Percentiles rank a stretch among this genome's conserved stretches.
Conservation (phyloP, 2,113 vertebrate genomes). For the Actenoides lindsayi region DNA sequence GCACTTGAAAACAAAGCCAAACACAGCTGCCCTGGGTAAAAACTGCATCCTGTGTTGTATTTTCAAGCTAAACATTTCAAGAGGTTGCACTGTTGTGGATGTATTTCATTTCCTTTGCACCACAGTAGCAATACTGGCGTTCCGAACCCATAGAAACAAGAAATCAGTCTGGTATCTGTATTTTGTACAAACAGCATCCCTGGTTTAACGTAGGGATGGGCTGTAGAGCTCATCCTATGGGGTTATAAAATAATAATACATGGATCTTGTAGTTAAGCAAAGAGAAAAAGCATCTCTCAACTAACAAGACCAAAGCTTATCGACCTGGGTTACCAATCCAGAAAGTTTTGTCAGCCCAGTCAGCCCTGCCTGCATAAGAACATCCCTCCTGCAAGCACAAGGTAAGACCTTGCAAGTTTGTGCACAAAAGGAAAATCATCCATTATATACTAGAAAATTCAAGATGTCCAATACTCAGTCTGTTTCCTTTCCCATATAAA, state of each 20-base stretch:
- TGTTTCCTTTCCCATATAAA: not conserved
- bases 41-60: slow-evolving; percentile 15
- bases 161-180: not conserved
- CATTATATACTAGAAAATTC: not conserved
- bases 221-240: not conserved
- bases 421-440: not conserved
- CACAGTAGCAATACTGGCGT: not conserved
- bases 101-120: not conserved
- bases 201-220: not conserved
- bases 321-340: not conserved
- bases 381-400: not conserved
- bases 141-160: not conserved
- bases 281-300: not conserved
- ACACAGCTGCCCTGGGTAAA: slow-evolving; percentile 33
- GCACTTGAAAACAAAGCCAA: slow-evolving; percentile 29
- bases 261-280: not conserved
- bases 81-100: not conserved
- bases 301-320: not conserved
- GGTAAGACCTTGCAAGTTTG: not conserved
- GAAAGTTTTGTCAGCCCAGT: not conserved
- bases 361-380: not conserved
- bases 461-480: not conserved
- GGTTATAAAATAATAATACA: not conserved
- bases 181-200: not conserved
- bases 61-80: slow-evolving; percentile 44